phyloP scores from a whole-genome alignment of 2,797 vertebrate species.

The Micropoecilia bifurca region DNA sequence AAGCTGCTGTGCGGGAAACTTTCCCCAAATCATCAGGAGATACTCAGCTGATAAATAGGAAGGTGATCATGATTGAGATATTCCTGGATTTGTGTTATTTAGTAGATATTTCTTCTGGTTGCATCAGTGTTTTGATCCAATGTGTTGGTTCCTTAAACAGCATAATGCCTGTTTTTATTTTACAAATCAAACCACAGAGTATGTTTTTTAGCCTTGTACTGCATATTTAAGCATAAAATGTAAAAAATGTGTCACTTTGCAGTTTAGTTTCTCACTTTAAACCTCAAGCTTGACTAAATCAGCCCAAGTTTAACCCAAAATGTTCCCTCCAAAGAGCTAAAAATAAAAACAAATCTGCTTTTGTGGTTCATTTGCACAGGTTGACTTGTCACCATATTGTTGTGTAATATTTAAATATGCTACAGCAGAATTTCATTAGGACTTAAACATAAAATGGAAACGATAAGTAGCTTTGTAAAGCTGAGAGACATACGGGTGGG shows the following conservation, averaged over 20 bases:
- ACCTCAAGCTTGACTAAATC: background rate
- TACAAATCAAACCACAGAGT: background rate
- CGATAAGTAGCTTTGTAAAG: constrained; percentile 6
- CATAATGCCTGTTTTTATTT: background rate
- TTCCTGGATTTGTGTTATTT: background rate
- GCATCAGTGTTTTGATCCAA: background rate
- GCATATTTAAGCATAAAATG: background rate
- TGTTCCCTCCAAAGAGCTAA: background rate
- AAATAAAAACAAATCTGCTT: background rate
- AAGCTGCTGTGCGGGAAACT: background rate
- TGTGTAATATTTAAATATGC: background rate
- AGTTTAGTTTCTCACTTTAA: background rate
- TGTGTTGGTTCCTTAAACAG: background rate
- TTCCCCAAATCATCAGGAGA: background rate
- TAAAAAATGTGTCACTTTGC: background rate
- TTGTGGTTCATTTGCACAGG: background rate
- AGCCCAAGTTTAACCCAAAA: background rate
- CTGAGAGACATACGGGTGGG: constrained; percentile 10
- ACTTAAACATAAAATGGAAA: constrained; percentile 3
- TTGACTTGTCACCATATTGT: background rate
- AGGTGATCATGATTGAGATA: background rate
- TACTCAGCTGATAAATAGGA: background rate
- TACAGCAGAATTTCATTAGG: background rate
- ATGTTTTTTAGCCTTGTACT: background rate
- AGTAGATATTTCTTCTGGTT: background rate